A percentile compares a stretch with the other conserved stretches of the same genome.
Evolutionary conservation across 2,888 invertebrate species (phyloP).

Genomic region (Euphydryas editha): DNA sequence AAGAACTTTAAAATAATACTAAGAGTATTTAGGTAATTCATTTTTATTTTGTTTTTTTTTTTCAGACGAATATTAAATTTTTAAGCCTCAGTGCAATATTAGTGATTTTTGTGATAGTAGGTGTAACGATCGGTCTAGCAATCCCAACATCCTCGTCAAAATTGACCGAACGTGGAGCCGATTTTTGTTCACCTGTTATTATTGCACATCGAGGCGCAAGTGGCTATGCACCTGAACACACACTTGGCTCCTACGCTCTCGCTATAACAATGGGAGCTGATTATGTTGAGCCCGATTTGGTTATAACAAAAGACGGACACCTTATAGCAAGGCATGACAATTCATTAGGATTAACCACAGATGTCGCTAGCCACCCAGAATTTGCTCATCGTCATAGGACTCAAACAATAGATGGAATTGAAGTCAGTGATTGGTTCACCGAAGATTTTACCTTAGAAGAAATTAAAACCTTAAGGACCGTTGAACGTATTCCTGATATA

Average conservation of each 20-base stretch:
- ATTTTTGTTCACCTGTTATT: slow-evolving; percentile 63
- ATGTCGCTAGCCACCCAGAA: slow-evolving; percentile 63
- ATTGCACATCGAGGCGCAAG: slow-evolving; percentile 76
- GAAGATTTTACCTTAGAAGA: slow-evolving; percentile 76
- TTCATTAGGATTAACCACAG: slow-evolving; percentile 66
- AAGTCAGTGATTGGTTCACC: slow-evolving; percentile 69
- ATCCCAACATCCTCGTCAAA: slow-evolving; percentile 35
- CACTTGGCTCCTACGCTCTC: slow-evolving; percentile 72
- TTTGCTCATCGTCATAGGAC: slow-evolving; percentile 65
- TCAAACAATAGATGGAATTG: slow-evolving; percentile 61
- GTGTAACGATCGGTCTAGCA: slow-evolving; percentile 32
- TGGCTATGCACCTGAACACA: slow-evolving; percentile 76
- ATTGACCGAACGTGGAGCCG: slow-evolving; percentile 46
- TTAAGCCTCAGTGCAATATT: slow-evolving; percentile 30
- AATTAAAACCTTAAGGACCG: slow-evolving; percentile 67
- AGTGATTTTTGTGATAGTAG: slow-evolving; percentile 29
- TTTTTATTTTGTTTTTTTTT: no score
- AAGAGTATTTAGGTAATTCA: no score
- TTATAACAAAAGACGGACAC: slow-evolving; percentile 71
- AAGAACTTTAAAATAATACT: no score
- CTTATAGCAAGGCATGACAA: slow-evolving; percentile 75
- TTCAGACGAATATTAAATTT: slow-evolving; percentile 36
- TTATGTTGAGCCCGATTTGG: slow-evolving; percentile 74
- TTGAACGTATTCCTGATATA: slow-evolving; percentile 67
- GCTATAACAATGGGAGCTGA: slow-evolving; percentile 75